A percentile compares a stretch with the other conserved stretches of the same genome.
These are phyloP conservation scores for Neotoma lepida DNA, from an alignment of 2,113 vertebrate species.

Conservation along the genomic window DNA sequence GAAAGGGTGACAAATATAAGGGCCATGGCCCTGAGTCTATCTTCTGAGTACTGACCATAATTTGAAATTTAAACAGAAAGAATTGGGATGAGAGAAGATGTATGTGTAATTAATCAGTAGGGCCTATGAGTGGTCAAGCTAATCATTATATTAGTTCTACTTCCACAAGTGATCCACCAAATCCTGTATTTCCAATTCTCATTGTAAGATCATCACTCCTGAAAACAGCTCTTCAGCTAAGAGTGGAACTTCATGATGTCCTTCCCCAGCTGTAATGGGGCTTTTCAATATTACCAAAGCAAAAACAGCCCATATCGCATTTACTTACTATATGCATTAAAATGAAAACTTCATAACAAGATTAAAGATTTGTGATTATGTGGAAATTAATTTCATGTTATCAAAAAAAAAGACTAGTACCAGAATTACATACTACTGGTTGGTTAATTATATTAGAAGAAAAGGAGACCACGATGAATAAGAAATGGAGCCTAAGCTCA, in stretches of 20 bases:
- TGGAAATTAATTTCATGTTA: background rate
- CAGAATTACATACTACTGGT: background rate
- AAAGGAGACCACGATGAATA: background rate
- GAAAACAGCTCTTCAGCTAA: background rate
- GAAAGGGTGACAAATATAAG: background rate
- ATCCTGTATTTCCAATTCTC: background rate
- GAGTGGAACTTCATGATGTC: background rate
- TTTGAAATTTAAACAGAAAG: too few species aligned
- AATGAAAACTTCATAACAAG: background rate
- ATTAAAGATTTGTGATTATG: background rate
- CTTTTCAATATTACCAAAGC: background rate
- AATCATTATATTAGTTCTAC: background rate
- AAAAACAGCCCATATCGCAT: background rate
- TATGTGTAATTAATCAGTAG: too few species aligned
- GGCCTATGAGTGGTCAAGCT: background rate
- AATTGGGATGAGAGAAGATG: background rate
- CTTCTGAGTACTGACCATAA: too few species aligned
- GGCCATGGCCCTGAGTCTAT: accelerated
- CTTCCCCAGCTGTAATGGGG: background rate
- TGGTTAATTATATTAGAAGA: background rate
- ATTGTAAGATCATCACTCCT: background rate
- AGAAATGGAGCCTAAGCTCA: background rate
- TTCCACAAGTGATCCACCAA: background rate
- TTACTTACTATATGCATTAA: background rate
- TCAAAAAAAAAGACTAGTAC: too few species aligned